Evolutionary conservation across 2,797 vertebrate species (phyloP).

Genomic region (Micrastur ruficollis): DNA sequence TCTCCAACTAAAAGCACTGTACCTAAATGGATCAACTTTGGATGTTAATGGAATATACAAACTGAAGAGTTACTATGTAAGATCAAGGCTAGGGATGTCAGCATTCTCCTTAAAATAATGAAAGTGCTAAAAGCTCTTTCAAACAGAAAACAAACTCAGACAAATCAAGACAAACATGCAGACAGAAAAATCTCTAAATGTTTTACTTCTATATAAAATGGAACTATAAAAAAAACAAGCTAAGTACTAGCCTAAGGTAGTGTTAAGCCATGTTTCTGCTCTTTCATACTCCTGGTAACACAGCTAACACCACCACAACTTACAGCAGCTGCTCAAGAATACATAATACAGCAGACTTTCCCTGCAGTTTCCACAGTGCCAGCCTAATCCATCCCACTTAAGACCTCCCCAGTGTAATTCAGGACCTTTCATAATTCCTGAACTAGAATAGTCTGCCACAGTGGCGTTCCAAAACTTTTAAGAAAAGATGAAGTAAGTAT

Average conservation of each 20-base stretch:
- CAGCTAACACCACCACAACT: not conserved
- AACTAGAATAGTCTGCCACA: not conserved
- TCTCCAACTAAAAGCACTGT: not conserved
- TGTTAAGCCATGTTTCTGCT: not conserved
- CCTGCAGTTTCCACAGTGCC: not conserved
- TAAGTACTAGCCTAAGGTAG: not conserved
- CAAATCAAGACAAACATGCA: not conserved
- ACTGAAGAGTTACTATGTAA: not conserved
- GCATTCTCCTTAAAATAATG: not conserved
- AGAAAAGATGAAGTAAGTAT: not conserved
- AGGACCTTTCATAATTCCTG: not conserved
- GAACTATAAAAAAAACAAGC: conserved; percentile 27
- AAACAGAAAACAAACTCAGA: conserved; percentile 79
- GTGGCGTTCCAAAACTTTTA: not conserved
- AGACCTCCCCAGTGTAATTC: not conserved
- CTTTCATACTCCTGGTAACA: not conserved
- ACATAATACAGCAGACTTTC: not conserved
- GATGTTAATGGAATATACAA: not conserved
- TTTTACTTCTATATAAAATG: conserved; percentile 73
- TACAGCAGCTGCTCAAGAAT: not conserved
- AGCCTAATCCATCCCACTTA: not conserved
- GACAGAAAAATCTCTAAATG: conserved; percentile 53
- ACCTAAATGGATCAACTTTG: not conserved
- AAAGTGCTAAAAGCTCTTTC: conserved; percentile 44
- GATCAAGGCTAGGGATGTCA: not conserved